A percentile compares a stretch with the other conserved stretches of the same genome.
Evolutionary conservation across 2,113 vertebrate species (phyloP).

Genomic region (Rhinolophus ferrumequinum): DNA sequence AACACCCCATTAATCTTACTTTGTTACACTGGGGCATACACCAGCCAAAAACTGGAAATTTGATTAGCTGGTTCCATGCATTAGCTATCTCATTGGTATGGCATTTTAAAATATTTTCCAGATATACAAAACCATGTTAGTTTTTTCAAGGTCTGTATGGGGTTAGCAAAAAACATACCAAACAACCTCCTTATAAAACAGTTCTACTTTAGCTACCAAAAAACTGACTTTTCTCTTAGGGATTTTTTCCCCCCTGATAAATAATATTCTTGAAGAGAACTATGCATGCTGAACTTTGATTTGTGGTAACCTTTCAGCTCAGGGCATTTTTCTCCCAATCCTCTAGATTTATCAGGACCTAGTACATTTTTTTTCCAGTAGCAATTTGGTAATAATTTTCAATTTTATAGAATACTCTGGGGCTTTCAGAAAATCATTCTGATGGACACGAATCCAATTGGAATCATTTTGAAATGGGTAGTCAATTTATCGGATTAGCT

Average conservation of each 20-base stretch:
- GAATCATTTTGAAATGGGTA: conserved; percentile 81
- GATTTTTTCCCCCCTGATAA: conserved; percentile 64
- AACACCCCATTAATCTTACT: conserved; percentile 71
- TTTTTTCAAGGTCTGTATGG: conserved; percentile 34
- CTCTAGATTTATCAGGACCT: conserved; percentile 61
- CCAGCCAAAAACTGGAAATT: conserved; percentile 55
- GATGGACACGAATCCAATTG: conserved; percentile 72
- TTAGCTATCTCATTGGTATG: conserved; percentile 76
- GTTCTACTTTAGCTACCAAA: conserved; percentile 44
- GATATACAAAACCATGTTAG: conserved; percentile 51
- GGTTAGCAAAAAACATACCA: conserved; percentile 50
- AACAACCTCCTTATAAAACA: conserved; percentile 40
- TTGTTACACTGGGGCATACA: conserved; percentile 50
- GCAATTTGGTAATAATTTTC: conserved; percentile 75
- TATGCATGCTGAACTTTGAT: conserved; percentile 51
- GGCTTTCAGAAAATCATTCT: conserved; percentile 73
- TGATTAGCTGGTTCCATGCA: conserved; percentile 57
- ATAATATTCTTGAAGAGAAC: conserved; percentile 48
- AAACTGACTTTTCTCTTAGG: conserved; percentile 31
- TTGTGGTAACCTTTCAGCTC: conserved; percentile 46
- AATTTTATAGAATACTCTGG: conserved; percentile 71
- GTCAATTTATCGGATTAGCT: conserved; percentile 81
- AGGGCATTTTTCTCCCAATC: background rate
- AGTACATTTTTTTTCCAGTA: conserved; percentile 50
- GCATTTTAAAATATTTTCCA: conserved; percentile 81